Evolutionary conservation across 2,113 vertebrate species (phyloP).

Genomic region (Chloebia gouldiae): DNA sequence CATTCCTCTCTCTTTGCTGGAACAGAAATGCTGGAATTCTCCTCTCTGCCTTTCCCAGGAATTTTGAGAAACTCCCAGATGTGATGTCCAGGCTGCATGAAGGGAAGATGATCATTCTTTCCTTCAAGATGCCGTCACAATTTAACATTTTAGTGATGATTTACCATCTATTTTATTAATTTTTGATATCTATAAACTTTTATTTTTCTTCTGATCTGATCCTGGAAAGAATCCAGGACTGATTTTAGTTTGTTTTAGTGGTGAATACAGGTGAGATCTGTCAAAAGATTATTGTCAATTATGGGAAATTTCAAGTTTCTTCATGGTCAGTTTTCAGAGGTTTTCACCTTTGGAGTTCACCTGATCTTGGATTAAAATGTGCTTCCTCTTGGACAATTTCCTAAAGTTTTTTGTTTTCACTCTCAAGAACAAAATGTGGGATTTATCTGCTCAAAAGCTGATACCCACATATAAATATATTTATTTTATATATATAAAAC

Average conservation of each 20-base stretch:
- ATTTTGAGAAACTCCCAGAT: not conserved
- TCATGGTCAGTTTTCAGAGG: not conserved
- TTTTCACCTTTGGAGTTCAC: not conserved
- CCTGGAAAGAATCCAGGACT: not conserved
- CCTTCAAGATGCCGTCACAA: not conserved
- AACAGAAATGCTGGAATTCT: not conserved
- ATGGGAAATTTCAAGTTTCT: not conserved
- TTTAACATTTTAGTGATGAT: not conserved
- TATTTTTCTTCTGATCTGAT: not conserved
- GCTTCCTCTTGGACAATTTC: not conserved
- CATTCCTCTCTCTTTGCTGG: not conserved
- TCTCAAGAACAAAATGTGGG: not conserved
- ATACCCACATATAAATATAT: not conserved
- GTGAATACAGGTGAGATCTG: not conserved
- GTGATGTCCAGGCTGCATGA: not conserved
- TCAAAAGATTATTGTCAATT: not conserved
- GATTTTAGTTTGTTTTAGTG: not conserved
- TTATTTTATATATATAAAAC: rapidly evolving
- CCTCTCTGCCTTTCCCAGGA: not conserved
- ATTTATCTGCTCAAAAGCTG: not conserved
- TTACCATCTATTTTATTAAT: not conserved
- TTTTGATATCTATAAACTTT: not conserved
- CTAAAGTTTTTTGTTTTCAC: not conserved
- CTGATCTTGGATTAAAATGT: not conserved
- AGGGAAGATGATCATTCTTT: not conserved